Conservation (phyloP, 1,140 invertebrate species). For the Anthonomus grandis region DNA sequence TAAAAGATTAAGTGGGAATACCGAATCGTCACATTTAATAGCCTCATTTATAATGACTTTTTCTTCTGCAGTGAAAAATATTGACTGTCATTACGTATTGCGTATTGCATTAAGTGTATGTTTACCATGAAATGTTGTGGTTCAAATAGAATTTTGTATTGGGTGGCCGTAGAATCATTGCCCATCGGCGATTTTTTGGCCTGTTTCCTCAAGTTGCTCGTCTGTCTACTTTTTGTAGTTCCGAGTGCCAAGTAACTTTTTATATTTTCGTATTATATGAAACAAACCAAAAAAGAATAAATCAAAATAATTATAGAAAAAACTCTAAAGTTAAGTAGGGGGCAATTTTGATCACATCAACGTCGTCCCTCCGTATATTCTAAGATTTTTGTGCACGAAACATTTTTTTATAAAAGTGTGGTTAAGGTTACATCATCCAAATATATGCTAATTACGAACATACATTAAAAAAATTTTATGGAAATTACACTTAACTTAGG, state of each 20-base stretch:
- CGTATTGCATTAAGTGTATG: neutral
- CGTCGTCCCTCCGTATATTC: neutral
- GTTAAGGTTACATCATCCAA: neutral
- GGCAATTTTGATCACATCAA: neutral
- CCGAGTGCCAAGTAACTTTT: neutral
- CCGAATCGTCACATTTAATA: no score
- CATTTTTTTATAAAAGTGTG: neutral
- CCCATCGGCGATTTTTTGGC: neutral
- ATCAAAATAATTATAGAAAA: neutral
- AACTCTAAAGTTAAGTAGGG: neutral
- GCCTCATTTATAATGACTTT: neutral
- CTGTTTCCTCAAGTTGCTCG: neutral
- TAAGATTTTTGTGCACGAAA: neutral
- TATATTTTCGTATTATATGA: neutral
- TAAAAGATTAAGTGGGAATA: neutral
- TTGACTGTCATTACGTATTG: neutral
- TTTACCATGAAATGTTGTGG: neutral
- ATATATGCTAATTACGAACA: slow-evolving; percentile 2
- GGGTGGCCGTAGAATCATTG: neutral
- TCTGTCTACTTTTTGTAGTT: no score
- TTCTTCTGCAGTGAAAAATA: neutral
- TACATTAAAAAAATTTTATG: neutral
- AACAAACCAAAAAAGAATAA: neutral
- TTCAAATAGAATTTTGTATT: neutral
- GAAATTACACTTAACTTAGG: neutral